Evolutionary conservation across 2,888 invertebrate genomes (phyloP), one percentile per base, ranked within the genome.

Genomic region (Xestia sexstrigata): DNA sequence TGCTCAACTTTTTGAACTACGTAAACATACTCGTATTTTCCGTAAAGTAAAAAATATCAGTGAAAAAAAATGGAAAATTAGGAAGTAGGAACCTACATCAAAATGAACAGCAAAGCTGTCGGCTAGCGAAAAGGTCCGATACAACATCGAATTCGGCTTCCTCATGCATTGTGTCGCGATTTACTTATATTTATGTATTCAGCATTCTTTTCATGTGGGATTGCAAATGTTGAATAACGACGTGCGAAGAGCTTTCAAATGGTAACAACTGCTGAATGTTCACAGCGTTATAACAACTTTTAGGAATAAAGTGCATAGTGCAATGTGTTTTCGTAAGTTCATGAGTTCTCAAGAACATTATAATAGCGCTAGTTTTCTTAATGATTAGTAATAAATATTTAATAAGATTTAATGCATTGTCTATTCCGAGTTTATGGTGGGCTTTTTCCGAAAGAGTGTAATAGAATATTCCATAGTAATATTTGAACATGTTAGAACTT

Each of bases 101-200:
- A 60, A 69, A 80, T 68, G 35, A 74, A 65, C 60, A 45, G 78
- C 63, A 83, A 62, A 71, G 47, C 26, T 67, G 42, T 52, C 15
- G 39, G 26, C 20, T 17, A 30, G 47, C 15, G 11, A 35, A 60
- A 71, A 79, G 39, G 52, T 60, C 30, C 30, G 49, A 79, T 79
- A 58, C 35, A 69, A 60, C 52, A 70, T 73, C 70, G 35, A 74
- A 70, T 45, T 70, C 47, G 13, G 20, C 45, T 58, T 74, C 66
- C 60, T 68, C 62, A 30, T 67, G 55, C 39, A 85, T 49, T 63
- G 70, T 74, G 74, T 75, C 66, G 58, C 63, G 62, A 70, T 81
- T 58, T 70, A 70, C 39, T 68, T 68, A 52, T 62, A 71, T 71
- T 79, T 84, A 85, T 85, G 68, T 75, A 75, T 82, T 70, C 67